Base-by-base conservation (phyloP, 1,140 invertebrate species). In the Drosophila nikananu region DNA sequence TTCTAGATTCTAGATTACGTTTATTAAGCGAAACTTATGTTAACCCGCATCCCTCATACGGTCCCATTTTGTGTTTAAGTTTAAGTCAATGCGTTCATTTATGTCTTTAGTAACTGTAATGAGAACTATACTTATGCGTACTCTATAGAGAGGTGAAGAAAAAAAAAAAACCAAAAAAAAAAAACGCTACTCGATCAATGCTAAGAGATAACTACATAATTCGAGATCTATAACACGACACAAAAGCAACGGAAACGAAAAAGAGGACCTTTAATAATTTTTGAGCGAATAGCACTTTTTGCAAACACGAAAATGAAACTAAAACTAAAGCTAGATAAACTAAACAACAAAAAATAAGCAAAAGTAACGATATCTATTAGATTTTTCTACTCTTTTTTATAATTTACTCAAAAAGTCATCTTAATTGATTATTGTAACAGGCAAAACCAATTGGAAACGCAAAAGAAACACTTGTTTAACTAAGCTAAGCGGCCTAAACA, bases 371-470 rank as follows among this genome's bases (percentile, higher is more conserved):
- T 90, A 89, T 86, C 82, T 86, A 90, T 90, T 90, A 90, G 86
- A 90, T 91, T 90, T 87, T 90, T 90, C 86, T 90, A 90, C 86
- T 90, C 86, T 90, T 90, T 86, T 87, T 82, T 90, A 90, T 90
- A 90, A 90, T 90, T 90, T 90, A 90, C 82, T 82, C 54, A 80
- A 89, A 57, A 86, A 81, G 37, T 54, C 82, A 77, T 84, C 67
- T 61, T 61, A 61, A 73, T 81, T 84, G 82, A 76, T 76, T 82
- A 81, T 81, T 81, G 76, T 86, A 76, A 80, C 52, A 68, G 70
- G 54, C 48, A 46, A 55, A 63, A 49, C 54, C 58, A 77, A 81
- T 71, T 83, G 73, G 73, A 87, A 68, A 80, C 73, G 64, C 79
- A 86, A 77, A 78, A 78, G 54, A 19, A 73, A 59, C 41, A 70